phyloP scores from a whole-genome alignment of 2,888 invertebrate species.

The Rhagium mordax region DNA sequence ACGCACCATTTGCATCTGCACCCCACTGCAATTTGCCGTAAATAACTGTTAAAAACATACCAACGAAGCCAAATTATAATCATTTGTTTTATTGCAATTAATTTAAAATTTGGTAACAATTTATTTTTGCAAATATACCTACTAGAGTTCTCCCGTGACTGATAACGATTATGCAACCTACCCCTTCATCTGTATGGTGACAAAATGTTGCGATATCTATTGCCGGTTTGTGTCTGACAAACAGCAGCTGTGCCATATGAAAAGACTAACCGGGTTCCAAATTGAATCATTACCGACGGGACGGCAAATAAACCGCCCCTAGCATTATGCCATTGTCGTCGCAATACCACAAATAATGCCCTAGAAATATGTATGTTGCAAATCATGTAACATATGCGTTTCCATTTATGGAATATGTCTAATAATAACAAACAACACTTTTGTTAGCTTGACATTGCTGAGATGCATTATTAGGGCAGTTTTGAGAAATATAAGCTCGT shows the following conservation, averaged over 20 bases:
- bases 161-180: constrained; percentile 14
- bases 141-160: background rate
- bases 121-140: background rate
- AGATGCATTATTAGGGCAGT: background rate
- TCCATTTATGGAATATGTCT: constrained; percentile 47
- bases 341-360: constrained; percentile 60
- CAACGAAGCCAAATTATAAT: background rate
- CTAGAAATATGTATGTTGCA: constrained; percentile 48
- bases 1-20: background rate
- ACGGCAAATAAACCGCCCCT: constrained; percentile 70
- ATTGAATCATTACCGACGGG: constrained; percentile 70
- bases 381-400: constrained; percentile 57
- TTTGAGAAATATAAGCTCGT: background rate
- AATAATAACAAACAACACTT: constrained; percentile 52
- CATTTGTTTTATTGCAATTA: background rate
- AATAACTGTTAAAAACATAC: background rate
- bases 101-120: background rate
- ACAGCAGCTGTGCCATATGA: constrained; percentile 67
- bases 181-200: constrained; percentile 21
- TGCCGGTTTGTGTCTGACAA: constrained; percentile 55
- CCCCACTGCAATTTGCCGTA: background rate
- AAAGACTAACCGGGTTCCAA: constrained; percentile 70
- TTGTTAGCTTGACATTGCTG: constrained; percentile 14
- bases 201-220: constrained; percentile 34
- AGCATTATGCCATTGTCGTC: constrained; percentile 63